Percentiles rank a stretch among this genome's conserved stretches.
Conservation (phyloP, 2,113 vertebrate species). For the Chaetorhynchus papuensis region DNA sequence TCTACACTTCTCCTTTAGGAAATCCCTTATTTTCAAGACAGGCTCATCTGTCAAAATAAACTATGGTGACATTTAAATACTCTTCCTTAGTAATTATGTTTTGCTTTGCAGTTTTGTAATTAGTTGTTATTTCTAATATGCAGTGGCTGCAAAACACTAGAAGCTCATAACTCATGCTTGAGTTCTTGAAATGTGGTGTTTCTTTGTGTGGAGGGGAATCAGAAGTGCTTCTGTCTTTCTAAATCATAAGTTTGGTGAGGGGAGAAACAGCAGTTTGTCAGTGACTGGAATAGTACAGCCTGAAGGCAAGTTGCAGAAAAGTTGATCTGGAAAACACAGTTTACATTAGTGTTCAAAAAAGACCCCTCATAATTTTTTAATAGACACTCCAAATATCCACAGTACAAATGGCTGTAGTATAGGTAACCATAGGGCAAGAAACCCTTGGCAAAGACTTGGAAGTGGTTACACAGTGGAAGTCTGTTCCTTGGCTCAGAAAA, state of each 20-base stretch:
- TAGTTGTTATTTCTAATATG: conserved; percentile 30
- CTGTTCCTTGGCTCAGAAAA: neutral
- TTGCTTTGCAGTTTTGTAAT: conserved; percentile 29
- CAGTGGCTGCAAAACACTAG: neutral
- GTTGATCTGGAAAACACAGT: neutral
- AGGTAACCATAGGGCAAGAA: neutral
- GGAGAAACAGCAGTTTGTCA: neutral
- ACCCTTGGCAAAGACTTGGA: neutral
- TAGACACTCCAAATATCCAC: neutral
- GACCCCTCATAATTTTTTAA: neutral
- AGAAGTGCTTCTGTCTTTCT: neutral
- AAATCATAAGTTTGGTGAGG: neutral
- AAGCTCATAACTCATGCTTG: neutral
- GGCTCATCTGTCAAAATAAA: conserved; percentile 14
- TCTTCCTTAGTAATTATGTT: conserved; percentile 29
- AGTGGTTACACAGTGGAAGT: neutral
- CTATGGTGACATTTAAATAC: neutral
- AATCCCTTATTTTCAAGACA: conserved; percentile 7
- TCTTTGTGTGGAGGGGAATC: neutral
- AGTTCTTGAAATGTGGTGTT: neutral
- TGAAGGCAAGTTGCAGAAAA: neutral
- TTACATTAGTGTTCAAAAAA: neutral
- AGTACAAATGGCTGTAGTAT: neutral
- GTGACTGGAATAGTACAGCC: neutral
- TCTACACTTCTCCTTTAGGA: neutral